Percentiles rank a stretch among this genome's conserved stretches.
phyloP scores from a whole-genome alignment of 2,113 vertebrate genomes.

The Ptilorrhoa leucosticta region DNA sequence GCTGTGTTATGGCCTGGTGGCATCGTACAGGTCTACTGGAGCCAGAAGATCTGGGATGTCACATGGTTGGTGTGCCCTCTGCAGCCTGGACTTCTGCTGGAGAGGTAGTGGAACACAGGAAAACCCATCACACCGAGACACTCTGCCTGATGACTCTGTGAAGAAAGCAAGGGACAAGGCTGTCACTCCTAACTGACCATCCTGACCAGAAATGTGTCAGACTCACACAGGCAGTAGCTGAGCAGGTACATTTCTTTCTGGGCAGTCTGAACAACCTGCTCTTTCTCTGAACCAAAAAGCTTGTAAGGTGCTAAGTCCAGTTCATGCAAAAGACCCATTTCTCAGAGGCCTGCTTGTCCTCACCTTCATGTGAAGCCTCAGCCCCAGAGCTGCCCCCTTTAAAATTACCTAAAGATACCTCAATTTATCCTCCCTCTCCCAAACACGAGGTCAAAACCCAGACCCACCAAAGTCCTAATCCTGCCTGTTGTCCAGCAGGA shows the following conservation, averaged over 20 bases:
- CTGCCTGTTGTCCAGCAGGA: not conserved
- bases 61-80: not conserved
- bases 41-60: not conserved
- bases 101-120: not conserved
- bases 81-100: not conserved
- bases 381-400: not conserved
- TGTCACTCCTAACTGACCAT: not conserved
- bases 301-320: not conserved
- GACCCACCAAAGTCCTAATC: not conserved
- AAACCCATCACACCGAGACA: not conserved
- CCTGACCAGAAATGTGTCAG: not conserved
- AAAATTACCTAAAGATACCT: not conserved
- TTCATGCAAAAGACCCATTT: not conserved
- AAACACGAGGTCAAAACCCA: not conserved
- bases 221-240: not conserved
- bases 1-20: not conserved
- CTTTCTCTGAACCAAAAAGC: not conserved
- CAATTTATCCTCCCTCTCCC: not conserved
- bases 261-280: not conserved
- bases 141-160: not conserved
- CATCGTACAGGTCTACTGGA: not conserved
- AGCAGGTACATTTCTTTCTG: not conserved
- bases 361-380: not conserved
- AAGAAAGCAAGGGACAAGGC: not conserved
- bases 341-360: not conserved